Evolutionary conservation across 2,888 invertebrate species (phyloP), one percentile per base, ranked within the genome.

Genomic region (Temnothorax ravouxi): DNA sequence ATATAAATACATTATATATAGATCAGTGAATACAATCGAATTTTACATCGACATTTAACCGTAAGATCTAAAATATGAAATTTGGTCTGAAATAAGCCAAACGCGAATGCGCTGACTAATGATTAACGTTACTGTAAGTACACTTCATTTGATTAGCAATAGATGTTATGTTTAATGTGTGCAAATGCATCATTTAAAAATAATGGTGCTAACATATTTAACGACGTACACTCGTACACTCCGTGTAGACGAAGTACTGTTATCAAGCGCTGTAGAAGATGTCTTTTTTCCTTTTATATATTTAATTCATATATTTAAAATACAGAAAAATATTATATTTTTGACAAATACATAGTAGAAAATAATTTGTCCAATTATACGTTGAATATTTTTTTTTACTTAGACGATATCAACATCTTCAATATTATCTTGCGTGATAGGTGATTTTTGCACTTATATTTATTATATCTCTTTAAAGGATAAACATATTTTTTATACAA

Each of bases 131-230:
- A 75, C 72, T 21, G 54, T 89, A 89, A 89, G 88, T 89, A 89
- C 89, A 89, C 89, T 89, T 89, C 81, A 83, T 85, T 85, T 62
- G 76, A 74, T 82, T 85, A 86, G 34, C 34, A 69, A 61, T 83
- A 81, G 34, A 34, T 34, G 6, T 34, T 54, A 52, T 15, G 44
- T 76, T 76, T 64, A 52, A 77, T 64, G 8, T 64, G 8, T 71
- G 54, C 29, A 67, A n/a, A 54, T 72, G 11, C 8, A 29, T 54
- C 15, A 64, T 15, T 72, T 66, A 41, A 52, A 54, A 64, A 61
- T 81, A 59, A 62, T 38, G 21, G n/a, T 29, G 56, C 25, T 21
- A 50, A 18, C 34, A 52, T 50, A 29, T 29, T 29, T 29, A 47
- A 72, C 9, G 21, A 3, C 25, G 3, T 41, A 66, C 18, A 75